Conservation (phyloP, 2,888 invertebrate species). For the Chelonus formosanus region DNA sequence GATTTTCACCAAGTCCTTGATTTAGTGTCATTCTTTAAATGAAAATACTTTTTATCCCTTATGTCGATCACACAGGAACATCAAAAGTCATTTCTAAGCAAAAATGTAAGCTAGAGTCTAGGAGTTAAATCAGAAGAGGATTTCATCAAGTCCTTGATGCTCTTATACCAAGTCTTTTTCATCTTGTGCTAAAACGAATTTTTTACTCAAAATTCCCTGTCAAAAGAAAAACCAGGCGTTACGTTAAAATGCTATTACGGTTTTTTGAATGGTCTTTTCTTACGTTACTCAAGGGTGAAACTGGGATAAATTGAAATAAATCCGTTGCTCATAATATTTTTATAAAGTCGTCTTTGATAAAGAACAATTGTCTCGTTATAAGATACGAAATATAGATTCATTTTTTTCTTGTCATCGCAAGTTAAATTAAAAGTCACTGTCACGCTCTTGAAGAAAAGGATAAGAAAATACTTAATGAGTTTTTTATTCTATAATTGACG, state of each 20-base stretch:
- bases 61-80: conserved; percentile 4
- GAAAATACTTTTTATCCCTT: conserved; percentile 42
- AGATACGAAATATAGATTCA: background rate
- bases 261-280: conserved; percentile 6
- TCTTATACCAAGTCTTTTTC: background rate
- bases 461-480: background rate
- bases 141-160: conserved; percentile 16
- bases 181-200: conserved; percentile 6
- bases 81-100: conserved; percentile 29
- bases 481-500: background rate
- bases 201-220: conserved; percentile 7
- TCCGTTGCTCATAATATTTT: conserved; percentile 31
- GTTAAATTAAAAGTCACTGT: conserved; percentile 9
- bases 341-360: background rate
- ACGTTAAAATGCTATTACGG: conserved; percentile 30
- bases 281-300: conserved; percentile 12
- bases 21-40: conserved; percentile 52
- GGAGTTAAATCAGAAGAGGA: conserved; percentile 30
- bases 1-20: conserved; percentile 10
- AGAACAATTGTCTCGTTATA: conserved; percentile 21
- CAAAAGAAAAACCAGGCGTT: conserved; percentile 15
- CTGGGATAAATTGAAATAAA: conserved; percentile 21
- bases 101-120: conserved; percentile 12
- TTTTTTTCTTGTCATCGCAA: conserved; percentile 1
- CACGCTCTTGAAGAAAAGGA: conserved; percentile 1